A percentile compares a stretch with the other conserved stretches of the same genome.
These are phyloP conservation scores for Eonycteris spelaea DNA, from an alignment of 2,113 vertebrate genomes.

Conservation along the genomic window DNA sequence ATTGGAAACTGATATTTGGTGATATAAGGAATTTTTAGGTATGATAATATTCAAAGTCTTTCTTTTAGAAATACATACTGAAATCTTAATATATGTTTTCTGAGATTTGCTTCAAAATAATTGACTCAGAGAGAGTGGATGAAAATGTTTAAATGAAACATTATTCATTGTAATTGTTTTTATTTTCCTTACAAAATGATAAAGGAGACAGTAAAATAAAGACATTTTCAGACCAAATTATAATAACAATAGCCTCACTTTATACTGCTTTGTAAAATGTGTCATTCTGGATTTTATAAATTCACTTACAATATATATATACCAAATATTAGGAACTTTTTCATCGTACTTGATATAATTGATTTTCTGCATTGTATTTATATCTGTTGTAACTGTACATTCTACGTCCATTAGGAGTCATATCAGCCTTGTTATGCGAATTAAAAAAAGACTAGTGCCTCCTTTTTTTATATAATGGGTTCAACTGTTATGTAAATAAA, in stretches of 20 bases:
- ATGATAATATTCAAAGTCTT: background rate
- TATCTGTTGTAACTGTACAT: background rate
- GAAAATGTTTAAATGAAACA: background rate
- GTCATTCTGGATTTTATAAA: background rate
- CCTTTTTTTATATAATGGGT: background rate
- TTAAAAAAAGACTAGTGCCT: background rate
- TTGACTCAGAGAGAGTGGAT: background rate
- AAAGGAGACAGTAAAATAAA: background rate
- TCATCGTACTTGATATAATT: background rate
- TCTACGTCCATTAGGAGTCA: background rate
- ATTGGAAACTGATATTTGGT: background rate
- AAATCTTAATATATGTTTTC: background rate
- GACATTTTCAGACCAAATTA: background rate
- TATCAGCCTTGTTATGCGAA: background rate
- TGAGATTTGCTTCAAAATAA: background rate
- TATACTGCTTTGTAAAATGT: background rate
- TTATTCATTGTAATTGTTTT: background rate
- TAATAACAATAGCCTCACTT: background rate
- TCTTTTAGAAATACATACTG: background rate
- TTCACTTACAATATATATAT: background rate
- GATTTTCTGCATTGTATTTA: background rate
- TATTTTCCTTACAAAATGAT: background rate
- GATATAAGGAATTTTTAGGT: background rate
- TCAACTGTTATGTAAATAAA: background rate
- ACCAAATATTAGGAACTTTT: background rate